Evolutionary conservation across 1,140 invertebrate species (phyloP).

Genomic region (Glomeris maerens): DNA sequence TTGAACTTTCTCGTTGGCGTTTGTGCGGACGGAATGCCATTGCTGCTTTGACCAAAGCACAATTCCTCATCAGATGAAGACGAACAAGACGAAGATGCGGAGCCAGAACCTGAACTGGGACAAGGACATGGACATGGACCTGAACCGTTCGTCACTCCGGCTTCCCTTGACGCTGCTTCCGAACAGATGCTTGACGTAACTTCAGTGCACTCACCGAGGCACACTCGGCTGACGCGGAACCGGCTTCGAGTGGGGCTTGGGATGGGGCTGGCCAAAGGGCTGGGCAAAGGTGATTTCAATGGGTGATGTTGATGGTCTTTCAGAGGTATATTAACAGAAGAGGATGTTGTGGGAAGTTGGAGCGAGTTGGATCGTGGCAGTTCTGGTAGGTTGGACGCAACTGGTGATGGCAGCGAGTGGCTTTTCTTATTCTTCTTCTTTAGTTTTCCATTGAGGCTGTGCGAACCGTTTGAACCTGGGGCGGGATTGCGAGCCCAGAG

Average conservation of each 20-base stretch:
- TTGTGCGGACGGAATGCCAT: background rate
- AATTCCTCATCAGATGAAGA: background rate
- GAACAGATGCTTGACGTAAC: too few relatives aligned
- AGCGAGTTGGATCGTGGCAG: background rate
- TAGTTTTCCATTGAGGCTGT: background rate
- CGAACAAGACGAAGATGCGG: background rate
- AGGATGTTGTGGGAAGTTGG: background rate
- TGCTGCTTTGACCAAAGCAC: background rate
- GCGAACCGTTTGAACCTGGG: too few relatives aligned
- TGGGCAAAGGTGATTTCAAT: background rate
- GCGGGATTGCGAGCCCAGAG: background rate
- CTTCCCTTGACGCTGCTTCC: too few relatives aligned
- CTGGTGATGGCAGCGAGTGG: background rate
- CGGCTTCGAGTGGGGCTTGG: conserved; percentile 10
- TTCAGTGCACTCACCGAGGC: background rate
- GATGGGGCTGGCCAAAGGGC: conserved; percentile 1
- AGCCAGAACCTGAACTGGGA: too few relatives aligned
- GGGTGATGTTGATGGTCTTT: background rate
- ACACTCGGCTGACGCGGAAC: conserved; percentile 5
- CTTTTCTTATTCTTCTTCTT: background rate
- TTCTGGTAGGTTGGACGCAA: background rate
- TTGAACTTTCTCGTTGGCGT: background rate
- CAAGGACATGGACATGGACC: too few relatives aligned
- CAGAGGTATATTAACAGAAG: background rate
- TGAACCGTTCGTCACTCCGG: background rate